Evolutionary conservation across 2,888 invertebrate genomes (phyloP).

Genomic region (Melanargia galathea): DNA sequence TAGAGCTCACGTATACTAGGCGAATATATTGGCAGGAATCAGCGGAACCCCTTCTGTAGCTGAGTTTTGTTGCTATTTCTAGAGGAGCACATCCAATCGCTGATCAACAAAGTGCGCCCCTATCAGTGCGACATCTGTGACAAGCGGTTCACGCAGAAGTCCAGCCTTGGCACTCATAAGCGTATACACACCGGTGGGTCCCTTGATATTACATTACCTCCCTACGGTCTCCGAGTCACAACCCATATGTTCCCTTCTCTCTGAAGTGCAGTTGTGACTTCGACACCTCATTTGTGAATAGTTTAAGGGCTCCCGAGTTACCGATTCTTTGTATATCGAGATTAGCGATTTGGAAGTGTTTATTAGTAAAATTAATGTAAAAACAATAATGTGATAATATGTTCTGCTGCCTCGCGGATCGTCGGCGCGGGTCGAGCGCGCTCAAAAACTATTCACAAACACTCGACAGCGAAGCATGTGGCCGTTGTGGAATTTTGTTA

Average conservation of each 20-base stretch:
- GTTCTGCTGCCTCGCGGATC: slow-evolving; percentile 19
- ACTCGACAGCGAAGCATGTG: slow-evolving; percentile 77
- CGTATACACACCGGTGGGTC: slow-evolving; percentile 88
- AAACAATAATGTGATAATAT: background rate
- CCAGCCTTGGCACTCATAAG: slow-evolving; percentile 91
- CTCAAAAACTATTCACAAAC: slow-evolving; percentile 84
- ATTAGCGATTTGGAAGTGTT: slow-evolving; percentile 65
- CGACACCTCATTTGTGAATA: slow-evolving; percentile 80
- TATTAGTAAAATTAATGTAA: slow-evolving; percentile 30
- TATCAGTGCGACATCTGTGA: slow-evolving; percentile 89
- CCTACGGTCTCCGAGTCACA: slow-evolving; percentile 77
- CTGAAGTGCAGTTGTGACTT: slow-evolving; percentile 68
- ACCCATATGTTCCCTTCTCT: slow-evolving; percentile 48
- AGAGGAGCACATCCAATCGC: slow-evolving; percentile 84
- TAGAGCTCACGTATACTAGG: slow-evolving; percentile 74
- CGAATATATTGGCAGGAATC: slow-evolving; percentile 61
- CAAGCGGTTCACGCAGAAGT: slow-evolving; percentile 92
- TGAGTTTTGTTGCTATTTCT: slow-evolving; percentile 81
- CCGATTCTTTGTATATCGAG: slow-evolving; percentile 44
- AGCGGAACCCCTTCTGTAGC: slow-evolving; percentile 73
- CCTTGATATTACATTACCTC: slow-evolving; percentile 75
- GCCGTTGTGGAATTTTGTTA: slow-evolving; percentile 75
- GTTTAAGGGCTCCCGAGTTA: slow-evolving; percentile 76
- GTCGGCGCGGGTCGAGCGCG: slow-evolving; percentile 66
- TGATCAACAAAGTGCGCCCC: slow-evolving; percentile 84